phyloP scores from a whole-genome alignment of 2,888 invertebrate species.

The Dasypogon diadema region DNA sequence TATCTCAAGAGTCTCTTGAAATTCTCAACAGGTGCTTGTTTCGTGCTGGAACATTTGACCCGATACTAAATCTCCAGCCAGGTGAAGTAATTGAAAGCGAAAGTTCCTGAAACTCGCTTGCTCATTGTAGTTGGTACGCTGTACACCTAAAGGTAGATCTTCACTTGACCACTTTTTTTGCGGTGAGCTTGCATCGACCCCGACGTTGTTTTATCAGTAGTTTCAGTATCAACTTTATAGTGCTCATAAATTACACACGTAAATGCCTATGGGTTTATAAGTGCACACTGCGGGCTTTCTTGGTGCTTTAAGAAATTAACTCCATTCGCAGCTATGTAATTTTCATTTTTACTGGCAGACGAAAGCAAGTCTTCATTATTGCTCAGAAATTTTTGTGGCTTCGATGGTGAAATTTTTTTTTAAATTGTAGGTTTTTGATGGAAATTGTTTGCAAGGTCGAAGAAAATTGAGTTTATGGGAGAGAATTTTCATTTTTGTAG shows the following conservation, averaged over 20 bases:
- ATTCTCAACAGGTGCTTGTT: background rate
- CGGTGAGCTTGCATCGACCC: background rate
- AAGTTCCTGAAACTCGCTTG: background rate
- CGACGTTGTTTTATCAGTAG: background rate
- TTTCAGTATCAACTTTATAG: background rate
- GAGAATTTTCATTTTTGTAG: too few relatives aligned
- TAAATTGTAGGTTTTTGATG: background rate
- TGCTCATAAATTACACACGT: background rate
- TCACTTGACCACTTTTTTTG: background rate
- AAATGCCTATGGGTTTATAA: background rate
- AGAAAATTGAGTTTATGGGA: background rate
- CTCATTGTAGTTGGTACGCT: background rate
- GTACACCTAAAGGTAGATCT: background rate
- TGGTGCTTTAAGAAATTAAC: background rate
- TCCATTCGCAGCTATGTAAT: background rate
- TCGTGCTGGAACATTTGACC: background rate
- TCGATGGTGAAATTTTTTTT: background rate
- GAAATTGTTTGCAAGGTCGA: background rate
- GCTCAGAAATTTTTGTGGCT: background rate
- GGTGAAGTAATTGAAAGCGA: background rate
- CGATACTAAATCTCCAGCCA: background rate
- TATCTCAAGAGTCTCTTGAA: background rate
- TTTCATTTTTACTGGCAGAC: background rate
- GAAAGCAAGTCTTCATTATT: background rate
- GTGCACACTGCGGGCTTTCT: background rate